Evolutionary conservation across 2,888 invertebrate genomes (phyloP).

Genomic region (Eristalis intricaria): DNA sequence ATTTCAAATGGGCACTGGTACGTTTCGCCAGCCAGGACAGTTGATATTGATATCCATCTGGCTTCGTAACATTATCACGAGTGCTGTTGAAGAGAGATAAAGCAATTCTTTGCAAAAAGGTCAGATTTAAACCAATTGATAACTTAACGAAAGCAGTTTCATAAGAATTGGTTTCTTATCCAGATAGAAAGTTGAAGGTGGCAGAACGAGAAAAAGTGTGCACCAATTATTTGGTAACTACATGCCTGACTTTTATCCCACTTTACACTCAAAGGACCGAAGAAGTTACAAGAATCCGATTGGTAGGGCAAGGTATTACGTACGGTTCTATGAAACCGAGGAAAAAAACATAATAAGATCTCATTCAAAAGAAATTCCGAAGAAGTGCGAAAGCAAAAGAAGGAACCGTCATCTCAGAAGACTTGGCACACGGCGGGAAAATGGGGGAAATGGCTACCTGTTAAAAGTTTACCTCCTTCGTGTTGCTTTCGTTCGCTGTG

Average conservation of each 20-base stretch:
- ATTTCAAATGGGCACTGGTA: constrained; percentile 18
- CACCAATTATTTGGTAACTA: constrained; percentile 6
- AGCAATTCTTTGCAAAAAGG: constrained; percentile 7
- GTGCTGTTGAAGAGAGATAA: constrained; percentile 29
- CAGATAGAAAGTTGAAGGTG: background rate
- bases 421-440: background rate
- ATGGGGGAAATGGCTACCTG: constrained; percentile 3
- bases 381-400: background rate
- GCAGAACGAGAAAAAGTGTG: background rate
- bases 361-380: background rate
- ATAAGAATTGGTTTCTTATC: background rate
- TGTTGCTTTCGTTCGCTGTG: background rate
- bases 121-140: constrained; percentile 31
- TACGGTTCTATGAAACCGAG: background rate
- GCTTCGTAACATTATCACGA: background rate
- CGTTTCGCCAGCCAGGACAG: background rate
- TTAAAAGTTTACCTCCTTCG: constrained; percentile 21
- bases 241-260: constrained; percentile 2
- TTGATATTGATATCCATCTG: background rate
- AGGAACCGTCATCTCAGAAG: background rate
- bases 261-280: background rate
- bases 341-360: background rate
- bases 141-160: constrained; percentile 10
- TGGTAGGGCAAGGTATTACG: background rate
- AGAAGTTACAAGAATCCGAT: background rate